Conservation (phyloP, 2,888 invertebrate species). For the Epistrophe eligans region DNA sequence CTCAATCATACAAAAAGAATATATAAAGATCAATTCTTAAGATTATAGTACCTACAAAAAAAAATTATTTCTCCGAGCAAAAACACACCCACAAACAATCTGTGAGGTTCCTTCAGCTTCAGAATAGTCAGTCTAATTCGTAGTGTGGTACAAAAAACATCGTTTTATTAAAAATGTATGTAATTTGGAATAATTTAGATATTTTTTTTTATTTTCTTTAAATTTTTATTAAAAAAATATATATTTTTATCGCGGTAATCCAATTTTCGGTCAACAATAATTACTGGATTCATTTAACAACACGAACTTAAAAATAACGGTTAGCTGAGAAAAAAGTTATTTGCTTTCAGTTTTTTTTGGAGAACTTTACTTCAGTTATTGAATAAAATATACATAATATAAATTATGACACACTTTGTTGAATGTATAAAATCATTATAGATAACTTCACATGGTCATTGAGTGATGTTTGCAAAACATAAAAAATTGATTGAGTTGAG, state of each 20-base stretch:
- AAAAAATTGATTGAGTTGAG: conserved; percentile 29
- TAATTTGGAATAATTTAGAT: conserved; percentile 39
- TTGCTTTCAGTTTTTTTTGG: neutral
- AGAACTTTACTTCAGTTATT: too few species aligned
- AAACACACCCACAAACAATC: conserved; percentile 43
- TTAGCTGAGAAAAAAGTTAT: neutral
- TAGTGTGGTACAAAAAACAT: conserved; percentile 56
- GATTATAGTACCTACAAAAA: conserved; percentile 27
- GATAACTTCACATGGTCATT: conserved; percentile 10
- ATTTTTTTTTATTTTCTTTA: neutral
- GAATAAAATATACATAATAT: neutral
- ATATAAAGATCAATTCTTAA: conserved; percentile 40
- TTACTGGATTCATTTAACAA: neutral
- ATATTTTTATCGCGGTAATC: neutral
- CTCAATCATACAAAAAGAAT: conserved; percentile 10
- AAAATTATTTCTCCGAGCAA: conserved; percentile 19
- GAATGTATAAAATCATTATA: neutral
- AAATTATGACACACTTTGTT: conserved; percentile 6
- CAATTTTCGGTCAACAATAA: neutral
- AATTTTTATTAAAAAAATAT: neutral
- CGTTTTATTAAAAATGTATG: conserved; percentile 67
- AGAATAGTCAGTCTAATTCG: conserved; percentile 59
- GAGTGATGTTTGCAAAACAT: conserved; percentile 24
- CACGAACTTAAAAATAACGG: conserved; percentile 3
- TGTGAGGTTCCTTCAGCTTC: conserved; percentile 31